These are phyloP conservation scores for Ariolimax columbianus DNA, from an alignment of 2,888 invertebrate genomes.

Conservation along the genomic window DNA sequence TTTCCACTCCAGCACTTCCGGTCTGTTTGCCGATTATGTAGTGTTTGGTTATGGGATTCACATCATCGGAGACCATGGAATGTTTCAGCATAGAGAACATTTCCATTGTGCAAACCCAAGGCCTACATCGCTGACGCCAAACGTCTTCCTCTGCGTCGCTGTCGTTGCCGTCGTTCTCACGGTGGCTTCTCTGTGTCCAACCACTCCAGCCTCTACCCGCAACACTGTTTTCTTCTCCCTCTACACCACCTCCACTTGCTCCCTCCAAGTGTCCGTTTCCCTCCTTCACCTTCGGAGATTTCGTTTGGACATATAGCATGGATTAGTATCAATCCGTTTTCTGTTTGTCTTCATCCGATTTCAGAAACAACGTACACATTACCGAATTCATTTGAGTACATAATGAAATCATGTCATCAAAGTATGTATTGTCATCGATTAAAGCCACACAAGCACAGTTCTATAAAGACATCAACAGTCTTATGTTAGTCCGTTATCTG, in stretches of 20 bases:
- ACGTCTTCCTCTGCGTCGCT: constrained; percentile 41
- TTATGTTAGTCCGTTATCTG: not conserved
- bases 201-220: not conserved
- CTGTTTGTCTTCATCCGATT: not conserved
- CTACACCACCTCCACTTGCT: constrained; percentile 29
- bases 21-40: constrained; percentile 91
- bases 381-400: not conserved
- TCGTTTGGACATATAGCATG: constrained; percentile 26
- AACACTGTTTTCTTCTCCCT: not conserved
- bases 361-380: not conserved
- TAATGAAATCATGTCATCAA: not conserved
- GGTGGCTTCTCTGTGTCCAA: not conserved
- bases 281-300: constrained; percentile 37
- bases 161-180: constrained; percentile 8
- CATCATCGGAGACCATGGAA: constrained; percentile 76
- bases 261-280: constrained; percentile 34
- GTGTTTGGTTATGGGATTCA: constrained; percentile 88
- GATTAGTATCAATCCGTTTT: not conserved
- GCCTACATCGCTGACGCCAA: constrained; percentile 53
- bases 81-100: constrained; percentile 74
- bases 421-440: no score
- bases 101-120: constrained; percentile 68
- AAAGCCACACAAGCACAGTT: no score
- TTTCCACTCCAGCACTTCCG: constrained; percentile 90
- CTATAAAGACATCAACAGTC: no score